Evolutionary conservation across 2,888 invertebrate species (phyloP), one percentile per base, ranked within the genome.

Genomic region (Uropetala carovei): DNA sequence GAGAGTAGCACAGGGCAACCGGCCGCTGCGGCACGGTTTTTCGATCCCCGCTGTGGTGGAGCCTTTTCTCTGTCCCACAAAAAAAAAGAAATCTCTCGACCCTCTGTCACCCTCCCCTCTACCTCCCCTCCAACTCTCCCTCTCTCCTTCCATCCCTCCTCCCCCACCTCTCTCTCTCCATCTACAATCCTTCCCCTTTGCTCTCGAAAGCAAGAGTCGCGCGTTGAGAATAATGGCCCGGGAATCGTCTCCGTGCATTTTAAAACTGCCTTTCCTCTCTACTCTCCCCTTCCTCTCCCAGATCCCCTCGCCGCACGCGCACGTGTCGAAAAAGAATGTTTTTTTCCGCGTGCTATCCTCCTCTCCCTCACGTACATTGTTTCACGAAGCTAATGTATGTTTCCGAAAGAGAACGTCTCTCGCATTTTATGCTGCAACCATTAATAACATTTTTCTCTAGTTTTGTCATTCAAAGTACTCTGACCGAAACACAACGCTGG

Each of bases 11-110:
- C 18, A 68, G 68, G n/a, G 68, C n/a, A 68, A 30, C 30, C 43
- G 43, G 43, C 43, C 64, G 64, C 68, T 68, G 68, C 68, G 18
- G 68, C 68, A 68, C 68, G 68, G 68, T 68, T 68, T 68, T 68
- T 68, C 68, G 68, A 68, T 68, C 22, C 68, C 68, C 68, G 68
- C 68, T 68, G n/a, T 68, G 68, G 68, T 68, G 68, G 43, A 43
- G 43, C 43, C 43, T 43, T 68, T 68, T n/a, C 68, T 68, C 68
- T 68, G 18, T 22, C 68, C 68, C 68, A 64, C 16, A 10, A n/a
- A 64, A 64, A n/a, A 64, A 8, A 11, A 68, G 22, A 68, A 68
- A 68, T 10, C 68, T n/a, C 18, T n/a, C 9, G 68, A n/a, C 1
- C 43, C 5, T 43, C 43, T 43, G 43, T 5, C 43, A 43, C 43